phyloP scores from a whole-genome alignment of 2,797 vertebrate species.

The Fistularia commersonii region DNA sequence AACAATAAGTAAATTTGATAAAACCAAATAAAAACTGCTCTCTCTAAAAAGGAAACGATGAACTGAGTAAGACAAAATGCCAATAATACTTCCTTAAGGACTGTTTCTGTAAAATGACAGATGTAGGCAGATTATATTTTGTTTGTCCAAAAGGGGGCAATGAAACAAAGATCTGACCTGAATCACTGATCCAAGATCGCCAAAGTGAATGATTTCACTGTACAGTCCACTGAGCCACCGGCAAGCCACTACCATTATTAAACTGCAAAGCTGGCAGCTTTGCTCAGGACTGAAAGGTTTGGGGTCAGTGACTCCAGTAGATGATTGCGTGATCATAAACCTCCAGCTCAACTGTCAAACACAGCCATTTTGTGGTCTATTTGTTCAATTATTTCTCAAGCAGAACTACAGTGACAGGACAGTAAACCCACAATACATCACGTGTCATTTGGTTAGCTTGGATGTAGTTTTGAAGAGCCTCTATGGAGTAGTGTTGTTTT shows the following conservation, averaged over 20 bases:
- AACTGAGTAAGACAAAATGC: no score
- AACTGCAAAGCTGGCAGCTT: slow-evolving; percentile 12
- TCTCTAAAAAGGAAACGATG: no score
- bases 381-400: slow-evolving; percentile 42
- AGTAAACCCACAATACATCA: slow-evolving; percentile 18
- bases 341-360: slow-evolving; percentile 19
- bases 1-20: no score
- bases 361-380: slow-evolving; percentile 42
- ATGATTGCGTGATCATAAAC: slow-evolving; percentile 19
- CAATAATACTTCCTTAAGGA: no score
- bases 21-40: no score
- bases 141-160: background rate
- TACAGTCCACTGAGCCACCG: slow-evolving; percentile 29
- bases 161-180: slow-evolving; percentile 12
- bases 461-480: slow-evolving; percentile 1
- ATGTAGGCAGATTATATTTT: background rate
- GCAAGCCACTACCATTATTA: slow-evolving; percentile 26
- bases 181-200: slow-evolving; percentile 15
- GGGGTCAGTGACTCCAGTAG: slow-evolving; percentile 22
- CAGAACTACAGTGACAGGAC: slow-evolving; percentile 19
- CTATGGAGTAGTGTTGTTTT: background rate
- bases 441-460: slow-evolving; percentile 10
- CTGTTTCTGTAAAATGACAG: no score
- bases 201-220: slow-evolving; percentile 15
- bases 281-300: slow-evolving; percentile 15